Conservation (phyloP, 2,113 vertebrate species). For the Carettochelys insculpta region DNA sequence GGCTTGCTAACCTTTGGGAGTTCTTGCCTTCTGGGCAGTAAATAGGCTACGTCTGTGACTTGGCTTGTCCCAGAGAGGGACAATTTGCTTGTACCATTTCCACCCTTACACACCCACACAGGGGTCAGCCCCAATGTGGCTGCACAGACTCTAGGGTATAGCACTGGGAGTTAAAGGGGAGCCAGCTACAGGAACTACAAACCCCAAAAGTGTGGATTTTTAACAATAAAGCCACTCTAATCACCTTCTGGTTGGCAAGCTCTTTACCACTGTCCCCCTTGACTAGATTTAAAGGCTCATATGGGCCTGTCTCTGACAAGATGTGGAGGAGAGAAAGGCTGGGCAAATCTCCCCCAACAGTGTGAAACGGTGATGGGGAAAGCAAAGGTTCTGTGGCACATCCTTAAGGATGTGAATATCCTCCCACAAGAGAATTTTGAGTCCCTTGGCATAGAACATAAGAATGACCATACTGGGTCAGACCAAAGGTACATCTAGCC, state of each 20-base stretch:
- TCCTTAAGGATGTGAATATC: not conserved
- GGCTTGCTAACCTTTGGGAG: not conserved
- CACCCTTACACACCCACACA: not conserved
- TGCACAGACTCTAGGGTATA: rapidly evolving
- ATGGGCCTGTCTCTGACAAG: not conserved
- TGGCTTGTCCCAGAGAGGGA: rapidly evolving
- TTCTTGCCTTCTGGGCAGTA: not conserved
- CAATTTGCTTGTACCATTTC: not conserved
- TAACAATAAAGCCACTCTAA: not conserved
- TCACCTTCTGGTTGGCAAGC: not conserved
- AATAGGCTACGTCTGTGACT: not conserved
- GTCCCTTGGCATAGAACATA: slow-evolving; percentile 5
- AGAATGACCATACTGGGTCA: no score
- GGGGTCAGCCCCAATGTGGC: not conserved
- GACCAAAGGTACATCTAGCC: no score
- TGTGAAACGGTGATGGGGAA: not conserved
- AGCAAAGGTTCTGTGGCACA: not conserved
- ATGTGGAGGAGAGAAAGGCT: not conserved
- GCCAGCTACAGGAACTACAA: not conserved
- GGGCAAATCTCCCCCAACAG: not conserved
- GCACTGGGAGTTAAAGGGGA: not conserved
- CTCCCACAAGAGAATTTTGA: not conserved
- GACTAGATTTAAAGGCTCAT: not conserved
- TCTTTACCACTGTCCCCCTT: not conserved
- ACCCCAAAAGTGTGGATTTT: not conserved